Percentiles rank a stretch among this genome's conserved stretches.
phyloP scores from a whole-genome alignment of 2,888 invertebrate genomes.

The Malthinus flaveolus region DNA sequence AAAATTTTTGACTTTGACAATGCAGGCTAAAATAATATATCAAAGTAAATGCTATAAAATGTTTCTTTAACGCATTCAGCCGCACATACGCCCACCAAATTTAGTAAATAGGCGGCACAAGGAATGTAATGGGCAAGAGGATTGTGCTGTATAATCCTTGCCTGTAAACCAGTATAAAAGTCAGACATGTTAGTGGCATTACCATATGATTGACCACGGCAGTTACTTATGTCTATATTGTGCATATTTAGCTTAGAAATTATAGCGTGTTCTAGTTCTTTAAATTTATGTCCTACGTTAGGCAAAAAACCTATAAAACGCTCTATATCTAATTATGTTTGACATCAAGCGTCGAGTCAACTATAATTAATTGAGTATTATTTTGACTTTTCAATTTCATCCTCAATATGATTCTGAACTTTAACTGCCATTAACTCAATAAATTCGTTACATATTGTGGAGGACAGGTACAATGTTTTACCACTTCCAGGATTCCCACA shows the following conservation, averaged over 20 bases:
- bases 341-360: conserved; percentile 38
- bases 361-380: conserved; percentile 29
- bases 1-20: too few species aligned
- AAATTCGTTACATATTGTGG: conserved; percentile 36
- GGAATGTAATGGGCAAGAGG: conserved; percentile 3
- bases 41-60: too few species aligned
- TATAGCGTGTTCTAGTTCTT: conserved; percentile 12
- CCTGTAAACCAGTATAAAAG: conserved; percentile 16
- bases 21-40: too few species aligned
- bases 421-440: conserved; percentile 32
- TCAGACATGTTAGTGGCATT: conserved; percentile 25
- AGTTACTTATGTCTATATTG: not conserved
- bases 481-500: conserved; percentile 35
- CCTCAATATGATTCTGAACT: conserved; percentile 27
- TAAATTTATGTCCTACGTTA: conserved; percentile 29
- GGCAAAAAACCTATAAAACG: conserved; percentile 29
- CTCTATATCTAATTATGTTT: conserved; percentile 16
- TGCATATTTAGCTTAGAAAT: not conserved
- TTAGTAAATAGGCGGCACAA: conserved; percentile 30
- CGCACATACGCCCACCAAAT: conserved; percentile 22
- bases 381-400: conserved; percentile 30
- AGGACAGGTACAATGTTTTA: conserved; percentile 32
- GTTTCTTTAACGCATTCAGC: conserved; percentile 17
- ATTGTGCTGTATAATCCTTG: not conserved
- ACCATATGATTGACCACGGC: conserved; percentile 2